These are phyloP conservation scores for Calliopsis andreniformis DNA, from an alignment of 1,140 invertebrate genomes.

Conservation along the genomic window DNA sequence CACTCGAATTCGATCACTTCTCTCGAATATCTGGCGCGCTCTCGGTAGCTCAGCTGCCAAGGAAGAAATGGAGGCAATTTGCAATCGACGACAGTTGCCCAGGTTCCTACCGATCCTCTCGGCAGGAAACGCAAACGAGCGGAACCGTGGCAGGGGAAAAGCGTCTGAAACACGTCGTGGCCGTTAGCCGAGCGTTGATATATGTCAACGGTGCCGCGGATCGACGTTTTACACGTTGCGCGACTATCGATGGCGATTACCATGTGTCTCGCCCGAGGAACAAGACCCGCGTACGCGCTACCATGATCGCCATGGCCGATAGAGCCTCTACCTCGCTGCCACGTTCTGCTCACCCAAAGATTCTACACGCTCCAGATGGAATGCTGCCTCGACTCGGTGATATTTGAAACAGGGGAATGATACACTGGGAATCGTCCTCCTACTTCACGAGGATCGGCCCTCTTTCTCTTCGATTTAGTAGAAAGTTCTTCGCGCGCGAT, in stretches of 20 bases:
- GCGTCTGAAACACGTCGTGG: conserved; percentile 1
- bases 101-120: background rate
- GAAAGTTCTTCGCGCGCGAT: background rate
- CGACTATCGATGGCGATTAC: conserved; percentile 54
- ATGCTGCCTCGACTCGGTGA: background rate
- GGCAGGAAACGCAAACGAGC: background rate
- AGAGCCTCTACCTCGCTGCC: conserved; percentile 15
- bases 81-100: background rate
- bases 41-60: background rate
- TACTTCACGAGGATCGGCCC: background rate
- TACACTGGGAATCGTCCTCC: background rate
- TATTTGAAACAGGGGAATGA: conserved; percentile 18
- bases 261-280: conserved; percentile 35
- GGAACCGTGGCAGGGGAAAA: conserved; percentile 8
- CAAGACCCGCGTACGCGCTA: conserved; percentile 20
- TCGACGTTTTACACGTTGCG: conserved; percentile 35
- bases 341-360: background rate
- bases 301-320: conserved; percentile 40
- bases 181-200: conserved; percentile 31
- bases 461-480: conserved; percentile 5
- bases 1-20: too few species aligned
- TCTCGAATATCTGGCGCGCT: background rate
- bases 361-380: conserved; percentile 16
- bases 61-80: conserved; percentile 2
- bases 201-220: conserved; percentile 24